phyloP scores from a whole-genome alignment of 1,140 invertebrate genomes.

The Meteorus sp. region DNA sequence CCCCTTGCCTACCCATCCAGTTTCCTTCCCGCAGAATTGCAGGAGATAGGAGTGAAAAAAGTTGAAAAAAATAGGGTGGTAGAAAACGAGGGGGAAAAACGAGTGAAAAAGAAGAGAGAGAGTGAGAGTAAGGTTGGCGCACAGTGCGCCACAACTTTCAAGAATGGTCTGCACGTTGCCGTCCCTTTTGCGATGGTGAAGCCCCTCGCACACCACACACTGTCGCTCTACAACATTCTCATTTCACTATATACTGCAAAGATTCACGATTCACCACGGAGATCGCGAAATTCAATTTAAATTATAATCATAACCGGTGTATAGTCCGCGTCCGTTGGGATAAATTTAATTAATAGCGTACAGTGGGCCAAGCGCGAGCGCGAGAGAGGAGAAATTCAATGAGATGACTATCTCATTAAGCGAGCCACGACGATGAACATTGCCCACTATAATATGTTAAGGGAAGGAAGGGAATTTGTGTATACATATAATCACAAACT shows the following conservation, averaged over 20 bases:
- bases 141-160: conserved; percentile 19
- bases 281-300: conserved; percentile 42
- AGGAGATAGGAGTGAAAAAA: no score
- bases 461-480: conserved; percentile 22
- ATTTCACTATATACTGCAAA: no score
- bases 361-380: not conserved
- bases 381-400: conserved; percentile 28
- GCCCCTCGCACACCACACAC: conserved; percentile 6
- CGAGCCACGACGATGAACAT: conserved; percentile 15
- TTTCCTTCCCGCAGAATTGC: not conserved
- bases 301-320: conserved; percentile 40
- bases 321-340: not conserved
- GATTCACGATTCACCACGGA: conserved; percentile 16
- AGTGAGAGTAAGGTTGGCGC: no score
- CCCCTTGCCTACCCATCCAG: not conserved
- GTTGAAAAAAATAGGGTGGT: no score
- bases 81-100: no score
- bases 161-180: conserved; percentile 7
- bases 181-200: not conserved
- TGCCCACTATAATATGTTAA: conserved; percentile 9
- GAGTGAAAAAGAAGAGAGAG: not conserved
- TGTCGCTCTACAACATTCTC: no score
- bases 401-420: conserved; percentile 29
- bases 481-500: no score
- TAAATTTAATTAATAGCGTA: conserved; percentile 36